These are phyloP conservation scores for Poeciliopsis paucimaculata DNA, from an alignment of 2,797 vertebrate species.

Conservation along the genomic window DNA sequence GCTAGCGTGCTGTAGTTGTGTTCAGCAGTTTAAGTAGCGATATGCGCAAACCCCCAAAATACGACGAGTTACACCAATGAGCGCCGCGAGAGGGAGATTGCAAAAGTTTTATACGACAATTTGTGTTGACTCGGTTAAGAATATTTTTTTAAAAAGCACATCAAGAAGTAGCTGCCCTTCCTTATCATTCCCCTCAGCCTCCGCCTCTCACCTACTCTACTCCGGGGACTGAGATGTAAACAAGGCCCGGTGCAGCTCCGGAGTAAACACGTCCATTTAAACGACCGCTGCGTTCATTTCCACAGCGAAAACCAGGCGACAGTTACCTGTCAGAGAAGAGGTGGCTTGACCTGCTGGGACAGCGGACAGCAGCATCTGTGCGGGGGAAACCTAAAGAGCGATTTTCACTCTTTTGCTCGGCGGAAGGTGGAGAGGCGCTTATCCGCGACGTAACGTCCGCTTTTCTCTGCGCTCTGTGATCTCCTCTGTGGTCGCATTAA, in stretches of 20 bases:
- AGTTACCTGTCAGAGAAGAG: slow-evolving; percentile 70
- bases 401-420: slow-evolving; percentile 56
- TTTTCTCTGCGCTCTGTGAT: neutral
- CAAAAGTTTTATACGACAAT: neutral
- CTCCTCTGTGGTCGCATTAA: neutral
- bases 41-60: neutral
- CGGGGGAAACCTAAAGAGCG: slow-evolving; percentile 41
- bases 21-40: slow-evolving; percentile 26
- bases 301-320: neutral
- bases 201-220: slow-evolving; percentile 67
- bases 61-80: neutral
- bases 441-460: slow-evolving; percentile 79
- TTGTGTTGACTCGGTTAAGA: neutral
- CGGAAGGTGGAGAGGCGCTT: slow-evolving; percentile 72
- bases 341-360: slow-evolving; percentile 21
- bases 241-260: slow-evolving; percentile 78
- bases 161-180: slow-evolving; percentile 20
- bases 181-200: slow-evolving; percentile 24
- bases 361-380: slow-evolving; percentile 31
- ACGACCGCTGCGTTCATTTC: neutral
- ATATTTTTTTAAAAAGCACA: neutral
- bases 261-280: slow-evolving; percentile 29
- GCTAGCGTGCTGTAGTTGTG: slow-evolving; percentile 47
- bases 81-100: neutral
- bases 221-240: slow-evolving; percentile 82